Conservation (phyloP, 2,888 invertebrate species). For the Glyphotaelius pellucidus region DNA sequence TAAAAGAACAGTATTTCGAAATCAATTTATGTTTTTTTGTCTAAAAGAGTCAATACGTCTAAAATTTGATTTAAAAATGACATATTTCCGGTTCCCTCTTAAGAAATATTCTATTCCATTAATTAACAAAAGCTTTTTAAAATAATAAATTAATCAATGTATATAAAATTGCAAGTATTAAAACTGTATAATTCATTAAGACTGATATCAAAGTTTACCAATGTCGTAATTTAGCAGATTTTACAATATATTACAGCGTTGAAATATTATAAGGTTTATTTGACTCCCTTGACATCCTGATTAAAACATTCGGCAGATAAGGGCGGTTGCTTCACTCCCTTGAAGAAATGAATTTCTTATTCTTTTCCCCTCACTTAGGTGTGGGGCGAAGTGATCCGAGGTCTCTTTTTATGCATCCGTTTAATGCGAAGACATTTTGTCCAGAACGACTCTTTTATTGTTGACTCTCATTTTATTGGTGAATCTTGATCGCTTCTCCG, state of each 20-base stretch:
- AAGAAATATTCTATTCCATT: too few relatives aligned
- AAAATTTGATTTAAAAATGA: too few relatives aligned
- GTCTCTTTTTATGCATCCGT: conserved; percentile 61
- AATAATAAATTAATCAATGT: too few relatives aligned
- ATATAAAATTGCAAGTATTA: too few relatives aligned
- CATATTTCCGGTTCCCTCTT: too few relatives aligned
- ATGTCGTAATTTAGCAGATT: too few relatives aligned
- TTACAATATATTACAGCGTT: background rate
- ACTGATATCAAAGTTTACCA: too few relatives aligned
- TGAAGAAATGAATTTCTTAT: conserved; percentile 54
- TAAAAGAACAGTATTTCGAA: too few relatives aligned
- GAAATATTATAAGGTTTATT: background rate
- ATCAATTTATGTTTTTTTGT: too few relatives aligned
- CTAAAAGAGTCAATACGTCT: too few relatives aligned
- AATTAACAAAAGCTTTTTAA: too few relatives aligned
- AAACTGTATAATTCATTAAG: too few relatives aligned
- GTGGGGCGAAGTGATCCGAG: conserved; percentile 47
- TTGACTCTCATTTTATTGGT: conserved; percentile 57
- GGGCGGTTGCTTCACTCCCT: conserved; percentile 7
- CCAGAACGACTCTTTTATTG: conserved; percentile 60
- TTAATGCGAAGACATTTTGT: conserved; percentile 63
- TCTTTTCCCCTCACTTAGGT: conserved; percentile 49
- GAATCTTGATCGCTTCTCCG: conserved; percentile 55
- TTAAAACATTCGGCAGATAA: conserved; percentile 11
- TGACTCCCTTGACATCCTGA: conserved; percentile 2